Base-by-base conservation (phyloP, 2,888 invertebrate species). In the Cremastinae sp. region DNA sequence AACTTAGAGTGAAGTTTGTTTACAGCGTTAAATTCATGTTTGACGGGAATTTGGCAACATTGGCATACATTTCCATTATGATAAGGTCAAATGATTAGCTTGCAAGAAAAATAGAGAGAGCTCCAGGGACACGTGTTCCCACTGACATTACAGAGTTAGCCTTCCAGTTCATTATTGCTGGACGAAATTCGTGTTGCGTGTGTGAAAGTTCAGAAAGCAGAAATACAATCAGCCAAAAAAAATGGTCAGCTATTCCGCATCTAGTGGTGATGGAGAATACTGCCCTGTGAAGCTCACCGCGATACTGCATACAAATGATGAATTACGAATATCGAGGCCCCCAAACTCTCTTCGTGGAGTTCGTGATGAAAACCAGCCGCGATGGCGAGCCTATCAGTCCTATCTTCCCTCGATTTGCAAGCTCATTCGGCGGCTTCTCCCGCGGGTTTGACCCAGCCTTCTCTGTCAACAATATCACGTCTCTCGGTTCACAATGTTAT, bases 281-380 rank as follows among this genome's bases (percentile, higher is more conserved):
- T 65, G 55, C 72, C 53, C 62, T 80, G 73, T 74, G 84, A 82
- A 78, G 84, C 83, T 81, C 84, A 84, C 83, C 84, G 83, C 82
- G 85, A 82, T 85, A 88, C 88, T 85, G 89, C 88, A 89, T 89
- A 88, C 88, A 89, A 89, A 89, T 89, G 88, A 89, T 88, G 87
- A 88, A 88, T 89, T 89, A 88, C 87, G 84, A 85, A 85, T 86
- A 88, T 88, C 86, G 88, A 88, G 53, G 28, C 55, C 41, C n/a
- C 73, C 73, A 69, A 10, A 53, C 74, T 62, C 61, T 74, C 12
- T 74, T 53, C 69, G 37, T 58, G 69, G 69, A 37, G 51, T 58
- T n/a, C 45, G 22, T 73, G 73, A 39, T 72, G 66, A 68, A 70
- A 66, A 49, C 70, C 45, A 73, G 49, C 64, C 53, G 16, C 14